Percentiles rank a stretch among this genome's conserved stretches.
Conservation (phyloP, 1,140 invertebrate genomes). For the Dreissena rostriformis region DNA sequence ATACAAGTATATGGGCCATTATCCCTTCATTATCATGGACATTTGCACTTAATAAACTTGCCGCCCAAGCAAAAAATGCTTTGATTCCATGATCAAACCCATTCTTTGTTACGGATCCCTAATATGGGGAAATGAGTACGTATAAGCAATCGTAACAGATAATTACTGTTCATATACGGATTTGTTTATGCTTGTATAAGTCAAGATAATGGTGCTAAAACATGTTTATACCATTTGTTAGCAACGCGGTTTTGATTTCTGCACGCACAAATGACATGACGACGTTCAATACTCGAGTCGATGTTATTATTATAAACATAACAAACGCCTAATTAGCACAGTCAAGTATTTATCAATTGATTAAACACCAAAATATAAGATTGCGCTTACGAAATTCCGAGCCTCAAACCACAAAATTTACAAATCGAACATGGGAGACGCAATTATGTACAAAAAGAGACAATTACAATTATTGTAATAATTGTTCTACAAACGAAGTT, state of each 20-base stretch:
- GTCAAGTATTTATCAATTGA: constrained; percentile 5
- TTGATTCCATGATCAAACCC: constrained; percentile 28
- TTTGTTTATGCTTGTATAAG: no score
- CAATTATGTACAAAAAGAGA: background rate
- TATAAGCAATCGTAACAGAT: background rate
- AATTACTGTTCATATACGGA: no score
- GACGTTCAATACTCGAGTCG: background rate
- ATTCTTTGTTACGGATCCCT: constrained; percentile 18
- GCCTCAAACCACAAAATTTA: constrained; percentile 12
- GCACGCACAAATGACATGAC: background rate
- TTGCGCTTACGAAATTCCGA: constrained; percentile 10
- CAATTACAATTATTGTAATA: background rate
- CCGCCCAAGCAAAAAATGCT: no score
- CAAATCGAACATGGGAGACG: constrained; percentile 12
- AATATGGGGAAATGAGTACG: constrained; percentile 29
- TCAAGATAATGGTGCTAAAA: no score
- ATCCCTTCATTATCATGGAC: no score
- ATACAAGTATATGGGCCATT: no score
- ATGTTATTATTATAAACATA: constrained; percentile 12
- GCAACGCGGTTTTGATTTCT: constrained; percentile 16
- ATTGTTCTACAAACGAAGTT: background rate
- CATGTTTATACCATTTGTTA: no score
- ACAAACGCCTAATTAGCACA: constrained; percentile 2
- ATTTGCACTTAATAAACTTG: no score
- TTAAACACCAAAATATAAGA: background rate